Base-by-base conservation (phyloP, 2,797 vertebrate species). In the Amazona ochrocephala region DNA sequence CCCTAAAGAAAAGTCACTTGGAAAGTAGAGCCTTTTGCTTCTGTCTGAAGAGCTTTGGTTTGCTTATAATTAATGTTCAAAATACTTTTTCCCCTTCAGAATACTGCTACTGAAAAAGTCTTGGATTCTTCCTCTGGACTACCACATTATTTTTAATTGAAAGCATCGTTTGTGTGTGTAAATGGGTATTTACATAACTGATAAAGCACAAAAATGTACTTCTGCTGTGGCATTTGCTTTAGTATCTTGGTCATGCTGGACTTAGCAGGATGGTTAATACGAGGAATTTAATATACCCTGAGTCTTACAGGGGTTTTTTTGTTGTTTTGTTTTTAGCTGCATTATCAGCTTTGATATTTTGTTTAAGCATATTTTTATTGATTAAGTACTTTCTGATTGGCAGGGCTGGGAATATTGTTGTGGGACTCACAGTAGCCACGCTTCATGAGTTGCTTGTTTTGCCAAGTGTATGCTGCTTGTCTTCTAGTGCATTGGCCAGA, bases 51-150 rank as follows among this genome's bases (percentile, higher is more conserved):
- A 87, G 90, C 51, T 93, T 90, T 71, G 68, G 54, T 84, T 73
- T 89, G 71, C 79, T 80, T 73, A 74, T 95, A 95, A 92, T 97
- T 97, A 96, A 96, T 92, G 84, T 26, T 72, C 89, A 90, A 89
- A 83, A 93, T 56, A 81, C 34, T 82, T 93, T 78, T 92, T 60
- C 30, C 92, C 84, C 79, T 76, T 93, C 67, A 91, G 88, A 96
- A 81, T 81, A 56, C 41, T 61, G 13, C 39, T 87, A 18, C 70
- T 88, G 78, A 64, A 73, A 51, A 96, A 80, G 68, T 89, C 53
- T 65, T 68, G 32, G 32, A 66, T 96, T 89, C 51, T 85, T 92
- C 45, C 34, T 79, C 84, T 61, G 71, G n/a, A 34, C 56, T 58
- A 82, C 81, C 29, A 50, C 29, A 7, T 67, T 71, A 53, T 75